phyloP scores from a whole-genome alignment of 2,888 invertebrate genomes.

The Spatulosminthurus flaviceps region DNA sequence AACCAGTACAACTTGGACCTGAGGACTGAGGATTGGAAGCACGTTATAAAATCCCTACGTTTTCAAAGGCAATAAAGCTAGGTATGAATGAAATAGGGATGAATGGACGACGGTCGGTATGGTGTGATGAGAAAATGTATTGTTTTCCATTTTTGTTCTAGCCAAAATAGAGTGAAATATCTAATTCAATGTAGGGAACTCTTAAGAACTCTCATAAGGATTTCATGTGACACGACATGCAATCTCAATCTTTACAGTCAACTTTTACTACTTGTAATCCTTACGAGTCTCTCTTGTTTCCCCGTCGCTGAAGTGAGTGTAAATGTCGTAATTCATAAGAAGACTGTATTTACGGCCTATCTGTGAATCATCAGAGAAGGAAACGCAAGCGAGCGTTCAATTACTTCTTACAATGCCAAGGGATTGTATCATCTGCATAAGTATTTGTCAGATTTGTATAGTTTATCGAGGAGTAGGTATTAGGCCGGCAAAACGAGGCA shows the following conservation, averaged over 20 bases:
- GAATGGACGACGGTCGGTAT: too few species aligned
- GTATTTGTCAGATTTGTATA: slow-evolving; percentile 11
- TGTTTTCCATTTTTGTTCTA: too few species aligned
- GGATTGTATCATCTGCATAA: background rate
- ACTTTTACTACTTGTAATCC: background rate
- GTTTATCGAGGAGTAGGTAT: background rate
- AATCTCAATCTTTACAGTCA: background rate
- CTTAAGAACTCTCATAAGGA: background rate
- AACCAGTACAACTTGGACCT: too few species aligned
- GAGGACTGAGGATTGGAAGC: too few species aligned
- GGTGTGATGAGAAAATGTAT: too few species aligned
- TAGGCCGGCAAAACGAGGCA: background rate
- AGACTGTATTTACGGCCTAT: slow-evolving; percentile 11
- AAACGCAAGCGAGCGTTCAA: background rate
- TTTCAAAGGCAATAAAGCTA: too few species aligned
- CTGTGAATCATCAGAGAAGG: background rate
- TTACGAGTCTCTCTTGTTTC: background rate
- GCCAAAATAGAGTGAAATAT: background rate
- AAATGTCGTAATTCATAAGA: background rate
- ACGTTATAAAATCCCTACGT: too few species aligned
- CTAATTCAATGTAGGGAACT: too few species aligned
- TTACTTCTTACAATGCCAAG: background rate
- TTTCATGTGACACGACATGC: background rate
- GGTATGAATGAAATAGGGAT: background rate
- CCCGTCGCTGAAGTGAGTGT: background rate